Conservation (phyloP, 2,797 vertebrate genomes). For the Muscicapa comitata region DNA sequence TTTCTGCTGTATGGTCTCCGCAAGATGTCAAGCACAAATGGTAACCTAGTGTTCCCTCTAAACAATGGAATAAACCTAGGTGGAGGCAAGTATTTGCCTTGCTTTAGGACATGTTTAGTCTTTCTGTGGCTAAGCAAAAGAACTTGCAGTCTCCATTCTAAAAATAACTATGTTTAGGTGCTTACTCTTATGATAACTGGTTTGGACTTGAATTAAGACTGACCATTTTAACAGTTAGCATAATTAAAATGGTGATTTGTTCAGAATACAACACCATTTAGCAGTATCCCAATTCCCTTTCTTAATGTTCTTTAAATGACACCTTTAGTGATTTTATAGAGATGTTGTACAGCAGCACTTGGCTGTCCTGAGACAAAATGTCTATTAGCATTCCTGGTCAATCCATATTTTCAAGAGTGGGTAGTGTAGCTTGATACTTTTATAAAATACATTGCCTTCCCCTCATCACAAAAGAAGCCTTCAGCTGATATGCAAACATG, state of each 20-base stretch:
- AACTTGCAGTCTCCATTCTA: background rate
- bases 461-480: background rate
- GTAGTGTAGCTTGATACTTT: background rate
- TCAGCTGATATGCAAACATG: background rate
- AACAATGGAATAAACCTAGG: background rate
- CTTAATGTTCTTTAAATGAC: background rate
- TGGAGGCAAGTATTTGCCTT: background rate
- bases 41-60: background rate
- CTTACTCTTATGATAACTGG: background rate
- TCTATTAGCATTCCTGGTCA: background rate
- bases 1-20: background rate
- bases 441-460: background rate
- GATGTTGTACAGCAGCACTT: background rate
- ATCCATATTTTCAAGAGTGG: background rate
- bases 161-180: background rate
- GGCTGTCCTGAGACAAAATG: background rate
- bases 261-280: background rate
- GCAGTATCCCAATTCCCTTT: background rate
- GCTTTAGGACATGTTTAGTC: background rate
- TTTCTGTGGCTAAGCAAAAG: background rate
- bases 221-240: background rate
- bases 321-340: background rate
- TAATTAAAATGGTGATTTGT: background rate
- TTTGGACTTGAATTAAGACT: background rate
- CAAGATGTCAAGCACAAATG: conserved; percentile 26